phyloP scores from a whole-genome alignment of 2,797 vertebrate species.

The Neomorphus geoffroyi region DNA sequence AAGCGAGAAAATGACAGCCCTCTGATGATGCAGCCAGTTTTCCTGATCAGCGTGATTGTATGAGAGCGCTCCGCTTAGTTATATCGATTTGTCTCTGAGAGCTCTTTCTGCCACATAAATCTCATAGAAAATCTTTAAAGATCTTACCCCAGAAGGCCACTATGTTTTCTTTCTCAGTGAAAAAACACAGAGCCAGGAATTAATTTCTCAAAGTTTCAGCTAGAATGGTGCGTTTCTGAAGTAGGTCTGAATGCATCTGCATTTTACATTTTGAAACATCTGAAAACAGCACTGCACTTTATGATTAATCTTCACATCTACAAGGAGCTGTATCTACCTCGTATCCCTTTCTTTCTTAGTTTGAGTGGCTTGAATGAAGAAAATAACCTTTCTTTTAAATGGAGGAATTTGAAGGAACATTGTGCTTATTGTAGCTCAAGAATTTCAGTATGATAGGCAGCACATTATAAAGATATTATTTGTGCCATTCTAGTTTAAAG shows the following conservation, averaged over 20 bases:
- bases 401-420: conserved; percentile 44
- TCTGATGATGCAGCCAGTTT: conserved; percentile 49
- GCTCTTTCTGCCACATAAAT: conserved; percentile 74
- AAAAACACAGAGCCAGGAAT: conserved; percentile 61
- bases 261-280: conserved; percentile 58
- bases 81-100: conserved; percentile 78
- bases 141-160: conserved; percentile 70
- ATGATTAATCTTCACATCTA: conserved; percentile 54
- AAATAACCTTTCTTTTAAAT: conserved; percentile 13
- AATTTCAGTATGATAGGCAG: conserved; percentile 1
- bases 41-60: conserved; percentile 70
- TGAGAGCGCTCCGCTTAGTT: conserved; percentile 69
- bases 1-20: conserved; percentile 69
- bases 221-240: conserved; percentile 42
- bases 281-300: conserved; percentile 54
- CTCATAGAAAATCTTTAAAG: conserved; percentile 74
- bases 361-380: conserved; percentile 19
- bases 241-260: conserved; percentile 39
- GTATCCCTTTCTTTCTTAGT: conserved; percentile 18
- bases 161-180: conserved; percentile 52
- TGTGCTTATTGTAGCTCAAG: conserved; percentile 46
- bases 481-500: background rate
- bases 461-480: background rate
- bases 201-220: conserved; percentile 60
- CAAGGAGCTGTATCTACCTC: conserved; percentile 49